phyloP scores from a whole-genome alignment of 2,888 invertebrate genomes.

The Drosophila multiciliata region DNA sequence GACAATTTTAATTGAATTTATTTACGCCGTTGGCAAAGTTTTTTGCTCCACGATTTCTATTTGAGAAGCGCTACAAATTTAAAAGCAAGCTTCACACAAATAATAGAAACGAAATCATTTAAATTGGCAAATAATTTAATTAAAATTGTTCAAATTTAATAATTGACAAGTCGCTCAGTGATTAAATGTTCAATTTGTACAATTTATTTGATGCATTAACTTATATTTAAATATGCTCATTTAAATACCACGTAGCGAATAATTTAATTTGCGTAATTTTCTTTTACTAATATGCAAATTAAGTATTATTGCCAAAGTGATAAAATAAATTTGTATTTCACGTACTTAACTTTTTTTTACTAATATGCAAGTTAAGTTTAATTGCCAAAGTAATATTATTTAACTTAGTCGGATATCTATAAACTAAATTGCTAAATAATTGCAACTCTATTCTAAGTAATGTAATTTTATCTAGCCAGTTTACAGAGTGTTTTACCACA shows the following conservation, averaged over 20 bases:
- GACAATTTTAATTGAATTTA: constrained; percentile 72
- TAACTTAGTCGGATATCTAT: not conserved
- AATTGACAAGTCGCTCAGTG: not conserved
- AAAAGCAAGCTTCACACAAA: not conserved
- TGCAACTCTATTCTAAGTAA: not conserved
- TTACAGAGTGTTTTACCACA: not conserved
- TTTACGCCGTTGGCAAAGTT: constrained; percentile 60
- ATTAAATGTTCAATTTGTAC: not conserved
- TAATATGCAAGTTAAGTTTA: not conserved
- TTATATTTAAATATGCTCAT: not conserved
- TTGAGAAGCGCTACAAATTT: not conserved
- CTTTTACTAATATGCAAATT: not conserved
- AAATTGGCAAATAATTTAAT: constrained; percentile 6
- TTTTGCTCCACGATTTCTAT: constrained; percentile 14
- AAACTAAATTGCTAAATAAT: not conserved
- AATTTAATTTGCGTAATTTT: not conserved
- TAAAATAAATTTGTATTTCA: too few relatives aligned
- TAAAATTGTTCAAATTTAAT: not conserved
- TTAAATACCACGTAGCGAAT: not conserved
- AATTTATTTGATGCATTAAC: not conserved
- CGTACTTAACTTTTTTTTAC: not conserved
- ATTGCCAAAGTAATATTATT: not conserved
- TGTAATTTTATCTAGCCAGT: not conserved
- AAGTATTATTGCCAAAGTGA: not conserved
- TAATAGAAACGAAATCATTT: not conserved